These are phyloP conservation scores for Scaptomyza flava DNA, from an alignment of 2,888 invertebrate species.

Conservation along the genomic window DNA sequence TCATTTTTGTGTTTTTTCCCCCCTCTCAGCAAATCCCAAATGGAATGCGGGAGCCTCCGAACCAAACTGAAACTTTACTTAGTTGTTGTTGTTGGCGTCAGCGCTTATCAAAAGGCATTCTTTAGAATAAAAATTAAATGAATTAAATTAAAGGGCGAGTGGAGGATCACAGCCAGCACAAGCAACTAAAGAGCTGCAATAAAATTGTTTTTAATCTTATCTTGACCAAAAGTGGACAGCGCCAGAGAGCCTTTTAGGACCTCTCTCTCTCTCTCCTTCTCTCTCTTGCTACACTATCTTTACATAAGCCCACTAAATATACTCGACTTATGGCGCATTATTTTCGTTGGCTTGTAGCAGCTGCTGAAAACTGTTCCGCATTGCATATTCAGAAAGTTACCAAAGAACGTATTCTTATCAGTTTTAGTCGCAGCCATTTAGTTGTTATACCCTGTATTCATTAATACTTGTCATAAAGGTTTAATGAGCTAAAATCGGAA, in stretches of 20 bases:
- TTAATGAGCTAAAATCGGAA: background rate
- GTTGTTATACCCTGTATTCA: constrained; percentile 29
- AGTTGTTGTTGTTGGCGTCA: constrained; percentile 59
- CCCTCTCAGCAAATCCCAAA: constrained; percentile 31
- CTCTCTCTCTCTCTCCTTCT: constrained; percentile 30
- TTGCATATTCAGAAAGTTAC: constrained; percentile 22
- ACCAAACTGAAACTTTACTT: constrained; percentile 51
- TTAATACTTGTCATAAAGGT: constrained; percentile 4
- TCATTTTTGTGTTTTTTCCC: constrained; percentile 55
- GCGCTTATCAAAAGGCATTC: constrained; percentile 75
- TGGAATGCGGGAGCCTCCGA: constrained; percentile 72
- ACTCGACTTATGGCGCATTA: constrained; percentile 74
- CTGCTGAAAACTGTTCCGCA: constrained; percentile 48
- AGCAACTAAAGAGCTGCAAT: constrained; percentile 82
- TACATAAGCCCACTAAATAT: constrained; percentile 69
- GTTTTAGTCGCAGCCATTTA: constrained; percentile 48
- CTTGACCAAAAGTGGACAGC: constrained; percentile 70
- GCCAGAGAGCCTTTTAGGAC: constrained; percentile 72
- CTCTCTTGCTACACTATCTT: constrained; percentile 5
- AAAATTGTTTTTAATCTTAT: constrained; percentile 83
- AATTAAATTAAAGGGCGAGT: constrained; percentile 78
- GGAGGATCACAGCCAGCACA: constrained; percentile 42
- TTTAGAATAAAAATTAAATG: constrained; percentile 83
- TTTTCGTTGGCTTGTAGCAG: constrained; percentile 46
- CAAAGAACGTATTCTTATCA: constrained; percentile 41